Evolutionary conservation across 2,797 vertebrate species (phyloP).

Genomic region (Dendrocincla fuliginosa): DNA sequence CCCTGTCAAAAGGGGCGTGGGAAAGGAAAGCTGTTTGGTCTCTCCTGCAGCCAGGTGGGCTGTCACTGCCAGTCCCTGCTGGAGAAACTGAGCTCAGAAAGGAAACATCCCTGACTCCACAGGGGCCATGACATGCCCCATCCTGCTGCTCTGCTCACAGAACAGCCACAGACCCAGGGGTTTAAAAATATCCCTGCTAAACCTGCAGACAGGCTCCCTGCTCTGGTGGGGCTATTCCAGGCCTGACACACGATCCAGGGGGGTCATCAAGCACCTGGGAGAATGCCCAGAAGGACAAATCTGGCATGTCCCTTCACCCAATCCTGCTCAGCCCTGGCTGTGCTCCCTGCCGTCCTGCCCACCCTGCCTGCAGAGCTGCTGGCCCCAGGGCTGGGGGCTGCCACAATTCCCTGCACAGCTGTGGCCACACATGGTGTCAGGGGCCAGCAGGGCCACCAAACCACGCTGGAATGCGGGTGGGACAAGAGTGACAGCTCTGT

Average conservation of each 20-base stretch:
- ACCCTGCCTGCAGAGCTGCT: not conserved
- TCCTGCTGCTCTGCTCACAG: not conserved
- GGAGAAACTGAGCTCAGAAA: accelerated
- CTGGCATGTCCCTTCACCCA: accelerated
- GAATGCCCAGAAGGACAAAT: conserved; percentile 9
- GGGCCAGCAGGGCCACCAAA: not conserved
- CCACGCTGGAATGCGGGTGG: accelerated
- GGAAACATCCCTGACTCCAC: not conserved
- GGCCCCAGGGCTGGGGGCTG: not conserved
- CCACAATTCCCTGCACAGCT: not conserved
- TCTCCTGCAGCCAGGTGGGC: not conserved
- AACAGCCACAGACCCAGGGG: not conserved
- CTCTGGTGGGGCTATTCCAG: conserved; percentile 66
- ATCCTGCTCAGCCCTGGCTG: accelerated
- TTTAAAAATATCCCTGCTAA: conserved; percentile 21
- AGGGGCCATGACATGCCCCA: accelerated
- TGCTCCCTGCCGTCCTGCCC: not conserved
- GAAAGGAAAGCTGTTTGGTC: not conserved
- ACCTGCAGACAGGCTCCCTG: not conserved
- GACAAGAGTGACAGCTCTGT: not conserved
- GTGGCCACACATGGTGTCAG: accelerated
- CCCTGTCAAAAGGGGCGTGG: not conserved
- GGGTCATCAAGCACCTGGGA: conserved; percentile 65
- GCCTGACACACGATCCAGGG: conserved; percentile 64
- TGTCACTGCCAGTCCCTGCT: not conserved